These are phyloP conservation scores for Polydrusus cervinus DNA, from an alignment of 2,888 invertebrate species.

Conservation along the genomic window DNA sequence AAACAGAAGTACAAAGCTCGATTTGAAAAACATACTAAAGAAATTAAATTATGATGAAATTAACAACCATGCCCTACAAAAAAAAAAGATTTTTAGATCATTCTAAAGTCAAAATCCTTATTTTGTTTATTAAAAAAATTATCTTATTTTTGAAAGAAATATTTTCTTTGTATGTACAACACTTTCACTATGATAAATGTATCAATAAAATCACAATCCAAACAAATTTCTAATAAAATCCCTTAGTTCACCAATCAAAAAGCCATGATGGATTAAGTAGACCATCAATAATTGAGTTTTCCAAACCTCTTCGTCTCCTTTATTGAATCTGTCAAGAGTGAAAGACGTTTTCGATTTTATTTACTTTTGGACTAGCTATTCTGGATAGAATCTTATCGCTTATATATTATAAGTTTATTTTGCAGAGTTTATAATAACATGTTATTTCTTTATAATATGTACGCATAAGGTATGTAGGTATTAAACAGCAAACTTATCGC, in stretches of 20 bases:
- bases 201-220: not conserved
- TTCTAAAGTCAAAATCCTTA: too few relatives aligned
- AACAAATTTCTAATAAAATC: conserved; percentile 5
- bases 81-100: too few relatives aligned
- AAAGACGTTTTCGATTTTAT: conserved; percentile 9
- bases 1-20: too few relatives aligned
- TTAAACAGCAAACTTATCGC: too few relatives aligned
- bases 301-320: conserved; percentile 1
- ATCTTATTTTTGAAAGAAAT: not conserved
- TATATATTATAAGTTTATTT: too few relatives aligned
- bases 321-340: conserved; percentile 17
- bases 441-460: too few relatives aligned
- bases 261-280: conserved; percentile 14
- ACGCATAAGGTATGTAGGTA: too few relatives aligned
- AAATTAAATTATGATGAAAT: too few relatives aligned
- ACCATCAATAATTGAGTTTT: conserved; percentile 19
- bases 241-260: conserved; percentile 7
- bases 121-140: not conserved
- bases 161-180: not conserved
- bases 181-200: not conserved
- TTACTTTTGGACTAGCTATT: not conserved
- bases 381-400: not conserved
- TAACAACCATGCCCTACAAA: too few relatives aligned
- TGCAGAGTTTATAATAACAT: too few relatives aligned
- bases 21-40: too few relatives aligned